Evolutionary conservation across 2,888 invertebrate genomes (phyloP), one percentile per base, ranked within the genome.

Genomic region (Sclerodermus sp.): DNA sequence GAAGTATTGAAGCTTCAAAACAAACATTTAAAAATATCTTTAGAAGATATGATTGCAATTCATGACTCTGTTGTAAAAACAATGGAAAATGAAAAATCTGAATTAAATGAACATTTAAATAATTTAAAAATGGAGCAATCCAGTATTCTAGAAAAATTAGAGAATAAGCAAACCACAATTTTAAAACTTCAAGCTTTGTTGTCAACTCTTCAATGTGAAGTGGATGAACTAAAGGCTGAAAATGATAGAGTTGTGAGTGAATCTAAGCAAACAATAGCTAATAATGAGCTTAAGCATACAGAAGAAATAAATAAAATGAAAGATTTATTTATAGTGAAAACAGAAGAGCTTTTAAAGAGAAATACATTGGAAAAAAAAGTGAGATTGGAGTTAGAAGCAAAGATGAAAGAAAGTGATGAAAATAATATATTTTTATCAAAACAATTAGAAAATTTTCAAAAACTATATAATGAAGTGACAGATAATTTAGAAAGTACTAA

Each of bases 391-490:
- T 38, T 60, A 37, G 57, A 70, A 30, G 39, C 41, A 2, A 62
- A 62, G 45, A 51, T 58, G 34, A 45, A 64, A 29, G 58, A 67
- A 30, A n/a, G 44, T 1, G 45, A 53, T 3, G 60, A 62, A 30
- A 62, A 54, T 2, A 66, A 70, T 36, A 40, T 45, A 36, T 67
- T 58, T 31, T 51, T 64, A 15, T 44, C 43, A n/a, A 32, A 60
- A 43, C 64, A 70, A 50, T 53, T 72, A 18, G 49, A 62, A 18
- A 58, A 70, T 42, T 55, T 70, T 8, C 62, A 70, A 49, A 61
- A 55, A 45, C 58, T 64, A 32, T 66, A 66, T 43, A 62, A 64
- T 51, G 67, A 71, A 18, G 68, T 71, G 42, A 34, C 6, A 12
- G 34, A 34, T 4, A 4, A 34, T 12, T 34, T 34, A 34, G 4